Base-by-base conservation (phyloP, 2,888 invertebrate genomes). In the Ernsta delagoae region DNA sequence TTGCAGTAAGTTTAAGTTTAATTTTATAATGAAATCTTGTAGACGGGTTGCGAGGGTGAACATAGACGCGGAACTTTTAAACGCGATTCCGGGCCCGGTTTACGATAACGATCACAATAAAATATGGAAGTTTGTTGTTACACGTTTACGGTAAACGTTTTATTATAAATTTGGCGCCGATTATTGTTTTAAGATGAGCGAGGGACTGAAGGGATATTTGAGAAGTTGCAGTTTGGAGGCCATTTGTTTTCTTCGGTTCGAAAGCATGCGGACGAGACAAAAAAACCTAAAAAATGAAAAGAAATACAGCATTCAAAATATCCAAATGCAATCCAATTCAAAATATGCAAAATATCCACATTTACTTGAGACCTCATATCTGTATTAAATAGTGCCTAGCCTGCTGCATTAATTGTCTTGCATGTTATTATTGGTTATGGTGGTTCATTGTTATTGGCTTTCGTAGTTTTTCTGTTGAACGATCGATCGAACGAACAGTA, bases 31-130 rank as follows among this genome's bases (percentile, higher is more conserved):
- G 86, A 86, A 92, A 90, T 89, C 86, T 83, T 79, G 76, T 77
- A 80, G 78, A 83, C 83, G 84, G 85, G 86, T 84, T 84, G 76
- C 62, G 78, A 79, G 81, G 83, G 82, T 79, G 75, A 75, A 76
- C 78, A 75, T 74, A 78, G 83, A 75, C 72, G 78, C 70, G 72
- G 64, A 82, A 92, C 88, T 90, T 91, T 91, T 90, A 90, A 89
- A 86, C 83, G 84, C 80, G 83, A 82, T 87, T 83, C 76, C 77
- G 81, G 79, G 78, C 75, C 79, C 78, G 77, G 77, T 92, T 92
- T 92, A 92, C 90, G 92, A 92, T 93, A 92, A 92, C 89, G 91
- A 90, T 91, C 90, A 82, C 85, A 90, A 92, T 93, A 92, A 92
- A 93, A 92, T 92, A 92, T 92, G 90, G 89, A 92, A 92, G 84